Conservation (phyloP, 2,113 vertebrate genomes). For the Gasterosteus aculeatus region DNA sequence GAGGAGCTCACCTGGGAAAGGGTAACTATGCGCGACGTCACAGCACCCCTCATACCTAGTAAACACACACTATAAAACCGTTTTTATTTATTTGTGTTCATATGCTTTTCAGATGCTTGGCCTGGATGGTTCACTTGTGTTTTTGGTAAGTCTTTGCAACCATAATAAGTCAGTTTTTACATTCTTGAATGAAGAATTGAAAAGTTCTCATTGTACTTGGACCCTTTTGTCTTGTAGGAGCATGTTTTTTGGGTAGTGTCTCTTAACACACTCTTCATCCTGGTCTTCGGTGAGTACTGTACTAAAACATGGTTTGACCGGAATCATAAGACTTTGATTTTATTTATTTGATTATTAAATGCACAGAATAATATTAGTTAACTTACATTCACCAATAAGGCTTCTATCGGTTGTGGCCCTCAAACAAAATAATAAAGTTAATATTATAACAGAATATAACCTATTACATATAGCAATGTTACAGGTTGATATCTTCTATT, state of each 20-base stretch:
- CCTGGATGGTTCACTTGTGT: slow-evolving; percentile 96
- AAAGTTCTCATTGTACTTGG: background rate
- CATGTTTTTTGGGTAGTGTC: slow-evolving; percentile 99
- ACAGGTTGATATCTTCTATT: background rate
- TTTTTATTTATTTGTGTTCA: background rate
- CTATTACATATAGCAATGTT: background rate
- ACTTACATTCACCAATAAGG: background rate
- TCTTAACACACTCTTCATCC: slow-evolving; percentile 97
- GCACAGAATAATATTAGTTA: background rate
- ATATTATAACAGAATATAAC: background rate
- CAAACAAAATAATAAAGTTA: background rate
- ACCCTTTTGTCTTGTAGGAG: slow-evolving; percentile 81
- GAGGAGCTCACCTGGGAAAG: slow-evolving; percentile 99
- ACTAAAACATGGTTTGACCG: background rate
- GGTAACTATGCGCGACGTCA: slow-evolving; percentile 76
- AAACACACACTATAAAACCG: too few relatives aligned
- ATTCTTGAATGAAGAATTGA: background rate
- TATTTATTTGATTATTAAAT: background rate
- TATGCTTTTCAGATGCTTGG: slow-evolving; percentile 90
- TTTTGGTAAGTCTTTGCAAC: slow-evolving; percentile 85
- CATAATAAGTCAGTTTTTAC: background rate
- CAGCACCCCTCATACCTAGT: background rate
- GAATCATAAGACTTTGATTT: background rate
- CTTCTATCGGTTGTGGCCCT: too few relatives aligned
- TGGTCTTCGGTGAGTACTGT: slow-evolving; percentile 92